These are phyloP conservation scores for Gymnarchus niloticus DNA, from an alignment of 2,113 vertebrate species.

Conservation along the genomic window DNA sequence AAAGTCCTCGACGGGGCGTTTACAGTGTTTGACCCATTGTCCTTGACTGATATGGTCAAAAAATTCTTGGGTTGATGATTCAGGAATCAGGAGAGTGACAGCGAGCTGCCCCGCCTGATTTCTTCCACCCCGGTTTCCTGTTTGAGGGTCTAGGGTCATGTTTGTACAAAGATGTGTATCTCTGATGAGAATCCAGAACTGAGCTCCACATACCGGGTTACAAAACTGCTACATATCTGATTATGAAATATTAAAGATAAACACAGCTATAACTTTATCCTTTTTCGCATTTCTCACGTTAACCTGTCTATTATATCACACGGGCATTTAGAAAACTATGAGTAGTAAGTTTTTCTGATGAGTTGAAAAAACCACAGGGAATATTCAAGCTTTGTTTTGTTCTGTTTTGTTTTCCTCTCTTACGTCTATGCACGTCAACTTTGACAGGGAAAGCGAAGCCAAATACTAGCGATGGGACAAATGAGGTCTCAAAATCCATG, in stretches of 20 bases:
- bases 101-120: neutral
- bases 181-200: constrained; percentile 47
- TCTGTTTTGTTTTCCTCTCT: constrained; percentile 23
- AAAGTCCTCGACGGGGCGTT: neutral
- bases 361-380: constrained; percentile 47
- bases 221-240: constrained; percentile 34
- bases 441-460: constrained; percentile 50
- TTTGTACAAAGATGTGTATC: constrained; percentile 50
- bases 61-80: neutral
- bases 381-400: constrained; percentile 56
- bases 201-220: constrained; percentile 43
- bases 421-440: constrained; percentile 60
- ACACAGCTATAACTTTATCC: constrained; percentile 24
- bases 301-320: constrained; percentile 50
- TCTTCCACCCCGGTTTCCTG: neutral
- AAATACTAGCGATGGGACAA: too few species aligned
- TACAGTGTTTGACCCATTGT: neutral
- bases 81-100: neutral
- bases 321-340: constrained; percentile 44
- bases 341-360: constrained; percentile 51
- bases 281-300: constrained; percentile 42
- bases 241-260: constrained; percentile 51
- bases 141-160: constrained; percentile 28
- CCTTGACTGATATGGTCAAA: neutral
- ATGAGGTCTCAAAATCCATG: too few species aligned